Percentiles rank a stretch among this genome's conserved stretches.
Conservation (phyloP, 1,140 invertebrate species). For the Drusus annulatus region DNA sequence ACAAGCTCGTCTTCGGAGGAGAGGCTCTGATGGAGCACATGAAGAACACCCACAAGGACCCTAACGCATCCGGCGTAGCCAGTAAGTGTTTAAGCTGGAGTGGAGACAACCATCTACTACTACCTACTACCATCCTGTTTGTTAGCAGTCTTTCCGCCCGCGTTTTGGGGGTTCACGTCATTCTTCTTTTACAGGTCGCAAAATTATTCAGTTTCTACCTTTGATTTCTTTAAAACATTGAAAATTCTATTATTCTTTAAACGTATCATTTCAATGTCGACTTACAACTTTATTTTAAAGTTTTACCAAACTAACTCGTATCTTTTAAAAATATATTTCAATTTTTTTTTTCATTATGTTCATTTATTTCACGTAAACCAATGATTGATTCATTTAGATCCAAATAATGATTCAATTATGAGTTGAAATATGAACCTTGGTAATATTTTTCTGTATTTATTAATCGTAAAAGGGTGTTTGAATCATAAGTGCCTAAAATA, state of each 20-base stretch:
- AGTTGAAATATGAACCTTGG: background rate
- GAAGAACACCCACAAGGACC: constrained; percentile 95
- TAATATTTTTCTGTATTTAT: background rate
- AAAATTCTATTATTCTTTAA: background rate
- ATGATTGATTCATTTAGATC: constrained; percentile 4
- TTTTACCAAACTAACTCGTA: too few species aligned
- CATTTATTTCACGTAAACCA: background rate
- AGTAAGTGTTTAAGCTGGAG: constrained; percentile 79
- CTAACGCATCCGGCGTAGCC: constrained; percentile 87
- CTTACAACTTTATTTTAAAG: too few species aligned
- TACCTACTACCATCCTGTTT: constrained; percentile 32
- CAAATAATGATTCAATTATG: background rate
- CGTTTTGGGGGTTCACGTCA: constrained; percentile 17
- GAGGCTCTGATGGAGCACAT: constrained; percentile 96
- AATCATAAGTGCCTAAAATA: background rate
- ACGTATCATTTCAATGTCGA: too few species aligned
- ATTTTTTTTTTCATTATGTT: background rate
- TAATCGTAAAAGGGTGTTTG: background rate
- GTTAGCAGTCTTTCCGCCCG: background rate
- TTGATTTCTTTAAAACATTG: constrained; percentile 23
- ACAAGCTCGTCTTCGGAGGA: constrained; percentile 92
- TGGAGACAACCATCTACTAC: constrained; percentile 8
- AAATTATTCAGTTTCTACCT: background rate
- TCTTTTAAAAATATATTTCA: too few species aligned
- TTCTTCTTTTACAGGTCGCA: constrained; percentile 40